Evolutionary conservation across 1,140 invertebrate species (phyloP).

Genomic region (Drosophila bocki): DNA sequence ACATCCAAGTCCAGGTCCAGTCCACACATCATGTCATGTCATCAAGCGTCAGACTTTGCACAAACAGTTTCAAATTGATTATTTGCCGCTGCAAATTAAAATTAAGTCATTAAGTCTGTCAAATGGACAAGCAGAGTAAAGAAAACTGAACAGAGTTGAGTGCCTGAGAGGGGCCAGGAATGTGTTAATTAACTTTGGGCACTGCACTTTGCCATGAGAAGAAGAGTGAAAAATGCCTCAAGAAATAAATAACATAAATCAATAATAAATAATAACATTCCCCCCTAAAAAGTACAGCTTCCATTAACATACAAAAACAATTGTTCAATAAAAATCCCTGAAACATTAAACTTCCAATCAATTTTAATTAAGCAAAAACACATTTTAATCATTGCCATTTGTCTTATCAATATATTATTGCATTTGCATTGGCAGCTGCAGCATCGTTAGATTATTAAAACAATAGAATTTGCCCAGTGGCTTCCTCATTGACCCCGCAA

Average conservation of each 20-base stretch:
- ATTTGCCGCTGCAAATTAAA: slow-evolving; percentile 78
- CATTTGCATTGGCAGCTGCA: slow-evolving; percentile 57
- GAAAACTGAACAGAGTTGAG: slow-evolving; percentile 10
- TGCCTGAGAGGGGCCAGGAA: slow-evolving; percentile 12
- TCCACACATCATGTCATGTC: slow-evolving; percentile 61
- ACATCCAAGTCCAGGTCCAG: slow-evolving; percentile 29
- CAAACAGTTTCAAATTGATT: slow-evolving; percentile 83
- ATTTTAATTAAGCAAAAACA: slow-evolving; percentile 30
- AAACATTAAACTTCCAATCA: slow-evolving; percentile 8
- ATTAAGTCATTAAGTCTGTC: slow-evolving; percentile 76
- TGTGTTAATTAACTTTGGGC: slow-evolving; percentile 59
- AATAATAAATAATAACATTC: background rate
- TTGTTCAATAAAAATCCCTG: background rate
- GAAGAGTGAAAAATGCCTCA: background rate
- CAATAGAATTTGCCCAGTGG: slow-evolving; percentile 57
- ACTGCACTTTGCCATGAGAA: slow-evolving; percentile 23
- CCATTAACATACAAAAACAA: background rate
- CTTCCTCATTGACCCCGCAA: slow-evolving; percentile 71
- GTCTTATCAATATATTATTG: slow-evolving; percentile 42
- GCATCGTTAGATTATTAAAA: slow-evolving; percentile 34
- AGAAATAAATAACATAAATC: background rate
- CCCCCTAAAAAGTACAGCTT: slow-evolving; percentile 8
- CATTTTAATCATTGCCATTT: slow-evolving; percentile 13
- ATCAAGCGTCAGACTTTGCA: slow-evolving; percentile 78
- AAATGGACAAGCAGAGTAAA: slow-evolving; percentile 47